A percentile compares a stretch with the other conserved stretches of the same genome.
phyloP scores from a whole-genome alignment of 2,113 vertebrate species.

The Crotophaga sulcirostris region DNA sequence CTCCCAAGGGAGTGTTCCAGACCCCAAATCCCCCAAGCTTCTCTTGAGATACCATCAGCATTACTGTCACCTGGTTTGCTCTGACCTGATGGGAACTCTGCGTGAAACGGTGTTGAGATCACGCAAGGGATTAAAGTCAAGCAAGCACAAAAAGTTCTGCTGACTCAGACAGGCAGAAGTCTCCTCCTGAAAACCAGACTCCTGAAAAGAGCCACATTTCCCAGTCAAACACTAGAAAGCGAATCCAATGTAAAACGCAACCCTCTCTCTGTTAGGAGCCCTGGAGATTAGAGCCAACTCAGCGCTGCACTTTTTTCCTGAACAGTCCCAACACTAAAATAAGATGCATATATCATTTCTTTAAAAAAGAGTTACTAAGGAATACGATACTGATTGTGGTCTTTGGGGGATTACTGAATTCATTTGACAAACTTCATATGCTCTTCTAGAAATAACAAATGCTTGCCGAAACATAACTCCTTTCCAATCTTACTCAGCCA shows the following conservation, averaged over 20 bases:
- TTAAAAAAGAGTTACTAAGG: neutral
- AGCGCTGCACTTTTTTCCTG: neutral
- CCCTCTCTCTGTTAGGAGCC: neutral
- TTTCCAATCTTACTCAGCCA: neutral
- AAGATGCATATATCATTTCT: neutral
- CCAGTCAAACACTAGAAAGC: neutral
- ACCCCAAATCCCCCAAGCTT: neutral
- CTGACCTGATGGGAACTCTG: neutral
- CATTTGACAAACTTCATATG: neutral
- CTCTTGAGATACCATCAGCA: neutral
- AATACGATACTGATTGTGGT: neutral
- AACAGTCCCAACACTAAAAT: neutral
- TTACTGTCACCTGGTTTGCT: neutral
- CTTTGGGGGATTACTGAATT: slow-evolving; percentile 5
- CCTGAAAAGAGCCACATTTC: neutral
- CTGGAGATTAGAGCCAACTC: neutral
- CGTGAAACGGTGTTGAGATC: neutral
- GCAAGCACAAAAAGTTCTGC: neutral
- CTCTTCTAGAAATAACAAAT: neutral
- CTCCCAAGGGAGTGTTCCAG: neutral
- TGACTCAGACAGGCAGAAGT: neutral
- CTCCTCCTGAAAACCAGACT: neutral
- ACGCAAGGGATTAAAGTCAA: neutral
- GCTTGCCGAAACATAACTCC: neutral
- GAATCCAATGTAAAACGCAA: neutral